phyloP scores from a whole-genome alignment of 2,888 invertebrate genomes.

The Philonicus albiceps region DNA sequence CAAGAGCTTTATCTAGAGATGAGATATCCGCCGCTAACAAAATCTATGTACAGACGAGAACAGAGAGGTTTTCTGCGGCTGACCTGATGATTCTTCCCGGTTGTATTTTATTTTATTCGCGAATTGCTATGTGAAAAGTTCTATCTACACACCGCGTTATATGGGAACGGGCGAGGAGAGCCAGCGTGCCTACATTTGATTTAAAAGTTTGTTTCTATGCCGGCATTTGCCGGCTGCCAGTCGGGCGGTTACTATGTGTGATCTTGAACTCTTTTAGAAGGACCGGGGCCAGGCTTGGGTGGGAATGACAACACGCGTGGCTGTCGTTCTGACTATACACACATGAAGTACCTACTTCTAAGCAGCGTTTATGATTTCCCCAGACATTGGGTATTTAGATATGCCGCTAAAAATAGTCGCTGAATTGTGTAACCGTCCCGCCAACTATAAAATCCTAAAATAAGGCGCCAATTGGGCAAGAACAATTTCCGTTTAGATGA shows the following conservation, averaged over 20 bases:
- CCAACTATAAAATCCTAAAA: neutral
- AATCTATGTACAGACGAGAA: neutral
- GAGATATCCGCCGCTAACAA: neutral
- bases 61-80: neutral
- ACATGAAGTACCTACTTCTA: neutral
- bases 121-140: neutral
- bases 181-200: neutral
- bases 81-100: neutral
- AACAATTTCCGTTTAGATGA: neutral
- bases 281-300: neutral
- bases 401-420: neutral
- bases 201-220: conserved; percentile 13
- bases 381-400: neutral
- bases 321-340: neutral
- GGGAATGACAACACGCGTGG: neutral
- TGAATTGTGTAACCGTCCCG: neutral
- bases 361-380: neutral
- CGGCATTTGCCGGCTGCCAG: neutral
- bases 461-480: neutral
- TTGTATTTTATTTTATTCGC: neutral
- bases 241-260: conserved; percentile 12
- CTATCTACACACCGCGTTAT: neutral
- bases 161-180: neutral
- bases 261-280: conserved; percentile 10
- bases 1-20: conserved; percentile 3